Evolutionary conservation across 2,113 vertebrate genomes (phyloP), one percentile per base, ranked within the genome.

Genomic region (Trichechus manatus): DNA sequence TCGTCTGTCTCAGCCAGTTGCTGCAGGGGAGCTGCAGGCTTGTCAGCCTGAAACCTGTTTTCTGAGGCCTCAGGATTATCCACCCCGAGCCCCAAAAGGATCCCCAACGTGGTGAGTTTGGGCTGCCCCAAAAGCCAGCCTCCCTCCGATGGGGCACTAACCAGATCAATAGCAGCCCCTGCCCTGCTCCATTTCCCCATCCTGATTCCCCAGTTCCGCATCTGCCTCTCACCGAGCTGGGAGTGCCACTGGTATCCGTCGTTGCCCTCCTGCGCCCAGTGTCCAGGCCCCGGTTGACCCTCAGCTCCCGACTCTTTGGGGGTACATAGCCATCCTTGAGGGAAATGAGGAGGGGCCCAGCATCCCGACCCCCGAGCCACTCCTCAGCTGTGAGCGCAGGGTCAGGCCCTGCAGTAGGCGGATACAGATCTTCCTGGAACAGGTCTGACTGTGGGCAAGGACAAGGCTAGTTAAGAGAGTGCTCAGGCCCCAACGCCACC

Each of bases 401-500:
- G 74, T 99, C 99, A 0, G 99, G 99, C 6, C 99, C 99, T 7
- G 98, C 96, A 0, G 99, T 99, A 97, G 99, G 98, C 0, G 99
- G 99, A 95, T 99, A 99, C 87, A 99, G 98, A 79, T 99, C 99
- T 92, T 99, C 99, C 98, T 99, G 99, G 98, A 99, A 99, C 95
- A 99, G 98, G 97, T 99, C 99, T 25, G 99, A 99, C 99, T 99
- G 97, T 59, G 74, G 97, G 83, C 81, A 42, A 97, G 74, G 75
- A 39, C 94, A 81, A 83, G 83, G 42, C 44, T 77, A 74, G 70
- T 94, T 70, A 83, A 9, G 14, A 82, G 42, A 29, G 9, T 11
- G 36, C n/a, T 44, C 1, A 31, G 36, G 53, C 72, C 56, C 50
- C 91, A 50, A 61, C 14, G 59, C 79, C 47, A 22, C 93, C 74